Percentiles rank a stretch among this genome's conserved stretches.
phyloP scores from a whole-genome alignment of 1,140 invertebrate genomes.

The Bombus fervidus region DNA sequence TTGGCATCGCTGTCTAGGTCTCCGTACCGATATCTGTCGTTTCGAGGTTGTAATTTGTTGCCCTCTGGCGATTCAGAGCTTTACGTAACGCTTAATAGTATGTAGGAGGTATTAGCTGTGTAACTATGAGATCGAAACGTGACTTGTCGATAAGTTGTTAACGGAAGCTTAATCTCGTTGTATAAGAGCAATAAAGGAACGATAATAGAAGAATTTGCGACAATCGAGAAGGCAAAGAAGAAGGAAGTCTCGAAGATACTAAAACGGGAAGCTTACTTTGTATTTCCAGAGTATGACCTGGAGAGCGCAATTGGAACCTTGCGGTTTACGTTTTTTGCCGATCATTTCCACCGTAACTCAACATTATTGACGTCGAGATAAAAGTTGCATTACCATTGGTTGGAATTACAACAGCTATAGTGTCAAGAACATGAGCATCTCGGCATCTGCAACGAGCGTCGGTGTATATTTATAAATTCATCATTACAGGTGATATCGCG shows the following conservation, averaged over 20 bases:
- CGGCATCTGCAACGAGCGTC: not conserved
- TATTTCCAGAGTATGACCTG: not conserved
- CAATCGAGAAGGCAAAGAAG: not conserved
- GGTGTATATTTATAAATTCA: constrained; percentile 58
- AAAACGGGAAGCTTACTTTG: not conserved
- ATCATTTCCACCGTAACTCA: not conserved
- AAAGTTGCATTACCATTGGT: not conserved
- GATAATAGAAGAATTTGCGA: not conserved
- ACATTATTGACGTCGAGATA: not conserved
- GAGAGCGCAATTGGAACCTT: not conserved
- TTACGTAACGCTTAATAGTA: not conserved
- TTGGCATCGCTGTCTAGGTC: not conserved
- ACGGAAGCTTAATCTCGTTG: not conserved
- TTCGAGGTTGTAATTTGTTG: constrained; percentile 28
- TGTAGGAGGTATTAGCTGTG: not conserved
- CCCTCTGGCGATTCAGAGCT: not conserved
- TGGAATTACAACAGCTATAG: not conserved
- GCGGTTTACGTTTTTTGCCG: too few relatives aligned
- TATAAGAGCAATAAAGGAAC: not conserved
- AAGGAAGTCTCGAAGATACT: too few relatives aligned
- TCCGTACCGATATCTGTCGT: not conserved
- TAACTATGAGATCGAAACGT: not conserved
- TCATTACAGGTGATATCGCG: constrained; percentile 41
- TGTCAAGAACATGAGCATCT: not conserved
- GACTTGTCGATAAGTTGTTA: not conserved